Percentiles rank a stretch among this genome's conserved stretches.
These are phyloP conservation scores for Teleogryllus occipitalis DNA, from an alignment of 1,140 invertebrate genomes.

Conservation along the genomic window DNA sequence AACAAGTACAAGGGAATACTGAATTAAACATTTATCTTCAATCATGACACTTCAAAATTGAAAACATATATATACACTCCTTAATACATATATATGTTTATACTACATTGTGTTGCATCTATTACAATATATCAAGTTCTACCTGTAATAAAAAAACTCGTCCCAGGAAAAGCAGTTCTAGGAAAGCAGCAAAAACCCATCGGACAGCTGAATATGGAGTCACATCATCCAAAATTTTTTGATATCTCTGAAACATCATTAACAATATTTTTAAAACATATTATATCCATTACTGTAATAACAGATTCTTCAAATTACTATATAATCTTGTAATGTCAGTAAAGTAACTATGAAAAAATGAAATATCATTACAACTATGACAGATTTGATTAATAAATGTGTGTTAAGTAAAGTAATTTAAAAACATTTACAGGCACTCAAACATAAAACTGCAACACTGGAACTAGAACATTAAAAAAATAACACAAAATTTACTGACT, in stretches of 20 bases:
- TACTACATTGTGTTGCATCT: constrained; percentile 10
- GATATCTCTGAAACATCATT: constrained; percentile 37
- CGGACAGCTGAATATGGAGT: constrained; percentile 43
- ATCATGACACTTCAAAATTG: constrained; percentile 18
- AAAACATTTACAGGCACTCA: too few species aligned
- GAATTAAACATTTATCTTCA: constrained; percentile 16
- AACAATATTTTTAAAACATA: too few species aligned
- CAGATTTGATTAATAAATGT: too few species aligned
- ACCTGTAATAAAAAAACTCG: constrained; percentile 39
- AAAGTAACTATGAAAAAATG: too few species aligned
- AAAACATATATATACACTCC: constrained; percentile 5
- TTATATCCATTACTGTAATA: too few species aligned
- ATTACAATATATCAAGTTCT: constrained; percentile 18
- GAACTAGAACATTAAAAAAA: not conserved
- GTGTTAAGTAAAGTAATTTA: too few species aligned
- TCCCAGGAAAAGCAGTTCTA: constrained; percentile 38
- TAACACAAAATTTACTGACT: not conserved
- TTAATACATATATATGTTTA: constrained; percentile 11
- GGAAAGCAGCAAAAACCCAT: constrained; percentile 41
- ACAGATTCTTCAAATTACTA: too few species aligned
- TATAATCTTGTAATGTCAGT: too few species aligned
- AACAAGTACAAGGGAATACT: constrained; percentile 35
- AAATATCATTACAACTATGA: too few species aligned
- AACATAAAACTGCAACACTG: too few species aligned
- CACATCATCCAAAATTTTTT: constrained; percentile 45